Conservation (phyloP, 2,797 vertebrate genomes). For the Caiman crocodilus region DNA sequence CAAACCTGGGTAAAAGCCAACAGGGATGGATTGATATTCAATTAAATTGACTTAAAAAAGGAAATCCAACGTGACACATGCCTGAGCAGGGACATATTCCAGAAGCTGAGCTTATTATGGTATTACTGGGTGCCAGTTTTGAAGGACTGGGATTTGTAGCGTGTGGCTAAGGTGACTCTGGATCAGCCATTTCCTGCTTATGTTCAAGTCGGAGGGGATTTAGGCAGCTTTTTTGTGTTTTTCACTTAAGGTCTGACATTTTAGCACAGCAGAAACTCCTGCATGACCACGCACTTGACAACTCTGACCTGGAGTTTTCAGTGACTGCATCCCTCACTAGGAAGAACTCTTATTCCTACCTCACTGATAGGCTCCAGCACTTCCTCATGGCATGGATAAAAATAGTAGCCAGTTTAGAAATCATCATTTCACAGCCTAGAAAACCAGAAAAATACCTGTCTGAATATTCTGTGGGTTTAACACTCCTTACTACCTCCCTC, state of each 20-base stretch:
- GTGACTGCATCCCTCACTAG: not conserved
- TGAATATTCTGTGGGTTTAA: not conserved
- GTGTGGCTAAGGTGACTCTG: not conserved
- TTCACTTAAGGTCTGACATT: conserved; percentile 5
- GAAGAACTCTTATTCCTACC: too few relatives aligned
- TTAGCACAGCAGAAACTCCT: not conserved
- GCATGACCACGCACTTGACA: accelerated
- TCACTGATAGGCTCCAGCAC: not conserved
- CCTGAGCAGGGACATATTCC: not conserved
- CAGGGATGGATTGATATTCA: conserved; percentile 38
- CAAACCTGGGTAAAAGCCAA: conserved; percentile 13
- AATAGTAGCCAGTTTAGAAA: not conserved
- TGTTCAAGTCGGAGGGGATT: accelerated
- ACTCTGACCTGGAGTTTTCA: not conserved
- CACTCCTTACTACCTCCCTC: not conserved
- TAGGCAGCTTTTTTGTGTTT: conserved; percentile 2
- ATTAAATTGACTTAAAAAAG: conserved; percentile 73
- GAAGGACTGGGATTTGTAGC: not conserved
- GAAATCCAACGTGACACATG: conserved; percentile 71
- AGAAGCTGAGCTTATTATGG: not conserved
- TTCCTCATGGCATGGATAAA: not conserved
- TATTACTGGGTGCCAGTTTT: not conserved
- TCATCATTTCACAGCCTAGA: not conserved
- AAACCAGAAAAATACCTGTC: not conserved
- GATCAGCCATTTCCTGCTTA: not conserved